phyloP scores from a whole-genome alignment of 1,140 invertebrate genomes.

The Pteromalus puparum region DNA sequence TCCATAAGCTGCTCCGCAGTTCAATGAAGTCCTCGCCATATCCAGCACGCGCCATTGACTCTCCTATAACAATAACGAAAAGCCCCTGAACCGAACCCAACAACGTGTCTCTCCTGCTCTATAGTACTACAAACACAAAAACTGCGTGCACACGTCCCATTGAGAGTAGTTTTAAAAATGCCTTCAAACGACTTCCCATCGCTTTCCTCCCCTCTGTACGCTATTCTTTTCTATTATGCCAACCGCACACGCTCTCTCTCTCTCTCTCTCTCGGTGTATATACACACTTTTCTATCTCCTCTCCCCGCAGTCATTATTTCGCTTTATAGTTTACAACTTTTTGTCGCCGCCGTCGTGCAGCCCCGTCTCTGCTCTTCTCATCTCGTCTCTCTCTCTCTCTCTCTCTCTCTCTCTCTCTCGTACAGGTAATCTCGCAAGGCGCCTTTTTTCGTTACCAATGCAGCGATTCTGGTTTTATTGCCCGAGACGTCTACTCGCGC shows the following conservation, averaged over 20 bases:
- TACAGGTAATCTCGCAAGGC: conserved; percentile 11
- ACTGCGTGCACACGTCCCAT: neutral
- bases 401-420: neutral
- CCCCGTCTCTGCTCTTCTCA: neutral
- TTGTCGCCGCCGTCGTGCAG: conserved; percentile 4
- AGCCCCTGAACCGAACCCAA: neutral
- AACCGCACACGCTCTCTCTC: neutral
- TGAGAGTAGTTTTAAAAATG: too few relatives aligned
- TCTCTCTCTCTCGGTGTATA: neutral
- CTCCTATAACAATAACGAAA: neutral
- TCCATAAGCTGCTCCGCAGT: neutral
- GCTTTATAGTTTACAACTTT: conserved; percentile 44
- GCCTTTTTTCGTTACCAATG: conserved; percentile 29
- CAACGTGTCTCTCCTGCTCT: neutral
- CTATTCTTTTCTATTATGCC: neutral
- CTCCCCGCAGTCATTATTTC: conserved; percentile 16
- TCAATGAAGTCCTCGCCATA: neutral
- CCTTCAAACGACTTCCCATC: neutral
- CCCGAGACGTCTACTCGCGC: neutral
- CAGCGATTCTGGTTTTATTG: conserved; percentile 31
- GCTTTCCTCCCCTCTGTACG: neutral
- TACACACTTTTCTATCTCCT: neutral
- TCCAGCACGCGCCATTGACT: neutral
- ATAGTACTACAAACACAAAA: neutral
- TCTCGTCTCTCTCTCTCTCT: neutral